Percentiles rank a stretch among this genome's conserved stretches.
Conservation (phyloP, 2,113 vertebrate species). For the Gambusia holbrooki region DNA sequence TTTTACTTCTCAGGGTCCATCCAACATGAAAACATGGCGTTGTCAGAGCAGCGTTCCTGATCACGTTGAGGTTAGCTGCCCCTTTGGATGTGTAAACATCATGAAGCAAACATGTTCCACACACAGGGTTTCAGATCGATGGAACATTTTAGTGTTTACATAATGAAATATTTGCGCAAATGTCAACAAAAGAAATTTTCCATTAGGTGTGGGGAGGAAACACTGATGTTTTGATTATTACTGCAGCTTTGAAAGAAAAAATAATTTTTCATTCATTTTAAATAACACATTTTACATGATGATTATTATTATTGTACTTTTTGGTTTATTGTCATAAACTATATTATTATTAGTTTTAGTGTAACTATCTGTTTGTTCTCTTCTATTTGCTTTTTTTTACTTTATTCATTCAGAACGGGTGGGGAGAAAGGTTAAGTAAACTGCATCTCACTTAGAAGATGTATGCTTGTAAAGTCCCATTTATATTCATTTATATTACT, state of each 20-base stretch:
- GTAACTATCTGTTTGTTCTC: background rate
- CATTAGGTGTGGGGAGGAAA: background rate
- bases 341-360: no score
- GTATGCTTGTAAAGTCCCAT: background rate
- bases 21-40: slow-evolving; percentile 6
- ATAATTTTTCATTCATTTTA: background rate
- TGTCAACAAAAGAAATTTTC: background rate
- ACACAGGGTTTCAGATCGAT: background rate
- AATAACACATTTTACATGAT: background rate
- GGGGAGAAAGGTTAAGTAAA: no score
- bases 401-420: no score
- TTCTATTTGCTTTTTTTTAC: background rate
- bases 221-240: background rate
- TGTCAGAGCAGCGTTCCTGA: slow-evolving; percentile 1
- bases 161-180: background rate
- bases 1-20: slow-evolving; percentile 53
- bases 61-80: slow-evolving; percentile 18
- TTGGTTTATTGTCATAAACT: no score
- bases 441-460: background rate
- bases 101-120: background rate
- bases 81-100: background rate
- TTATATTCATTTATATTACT: background rate
- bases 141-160: background rate
- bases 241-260: no score
- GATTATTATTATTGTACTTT: background rate